Evolutionary conservation across 2,888 invertebrate species (phyloP).

Genomic region (Drosophila falleni): DNA sequence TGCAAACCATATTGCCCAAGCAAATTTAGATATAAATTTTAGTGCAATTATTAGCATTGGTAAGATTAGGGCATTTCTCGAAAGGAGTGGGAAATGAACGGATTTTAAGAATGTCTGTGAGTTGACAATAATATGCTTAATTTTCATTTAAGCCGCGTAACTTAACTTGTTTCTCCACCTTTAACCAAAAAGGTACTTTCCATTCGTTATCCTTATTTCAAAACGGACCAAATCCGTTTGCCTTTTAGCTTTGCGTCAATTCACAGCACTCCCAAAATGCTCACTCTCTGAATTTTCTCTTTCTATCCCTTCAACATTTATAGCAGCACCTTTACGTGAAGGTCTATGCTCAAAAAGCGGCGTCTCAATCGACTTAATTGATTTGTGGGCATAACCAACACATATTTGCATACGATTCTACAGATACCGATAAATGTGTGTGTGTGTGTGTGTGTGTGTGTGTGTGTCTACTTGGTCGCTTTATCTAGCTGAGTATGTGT

Average conservation of each 20-base stretch:
- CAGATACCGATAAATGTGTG: slow-evolving; percentile 13
- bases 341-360: slow-evolving; percentile 55
- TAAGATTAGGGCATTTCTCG: too few species aligned
- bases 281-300: not conserved
- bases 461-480: slow-evolving; percentile 32
- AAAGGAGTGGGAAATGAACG: too few species aligned
- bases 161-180: not conserved
- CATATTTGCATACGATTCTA: slow-evolving; percentile 63
- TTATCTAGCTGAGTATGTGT: slow-evolving; percentile 39
- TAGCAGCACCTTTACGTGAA: not conserved
- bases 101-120: too few species aligned
- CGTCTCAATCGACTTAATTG: slow-evolving; percentile 83
- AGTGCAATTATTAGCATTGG: too few species aligned
- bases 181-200: not conserved
- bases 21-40: too few species aligned
- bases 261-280: not conserved
- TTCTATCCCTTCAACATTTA: too few species aligned
- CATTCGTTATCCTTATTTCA: not conserved
- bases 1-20: too few species aligned
- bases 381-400: slow-evolving; percentile 82
- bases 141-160: too few species aligned
- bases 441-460: slow-evolving; percentile 21
- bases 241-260: slow-evolving; percentile 42
- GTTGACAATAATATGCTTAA: too few species aligned
- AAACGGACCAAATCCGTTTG: slow-evolving; percentile 37